Evolutionary conservation across 2,888 invertebrate genomes (phyloP).

Genomic region (Volucella inanis): DNA sequence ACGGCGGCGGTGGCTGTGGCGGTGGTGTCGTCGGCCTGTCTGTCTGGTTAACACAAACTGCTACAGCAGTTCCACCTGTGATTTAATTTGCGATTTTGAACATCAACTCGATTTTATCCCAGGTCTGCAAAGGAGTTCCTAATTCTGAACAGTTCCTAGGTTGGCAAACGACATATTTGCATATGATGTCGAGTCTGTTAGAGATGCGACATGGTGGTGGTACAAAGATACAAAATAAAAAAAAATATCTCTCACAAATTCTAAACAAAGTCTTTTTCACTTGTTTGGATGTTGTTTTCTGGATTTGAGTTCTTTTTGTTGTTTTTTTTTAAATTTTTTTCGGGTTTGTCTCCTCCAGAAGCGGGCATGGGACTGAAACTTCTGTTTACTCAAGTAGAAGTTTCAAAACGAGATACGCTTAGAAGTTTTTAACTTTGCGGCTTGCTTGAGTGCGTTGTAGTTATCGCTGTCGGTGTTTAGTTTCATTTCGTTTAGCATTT

Average conservation of each 20-base stretch:
- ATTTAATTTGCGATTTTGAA: constrained; percentile 73
- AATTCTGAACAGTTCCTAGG: too few species aligned
- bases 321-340: constrained; percentile 1
- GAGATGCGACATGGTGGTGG: constrained; percentile 15
- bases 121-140: background rate
- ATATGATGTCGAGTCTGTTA: constrained; percentile 43
- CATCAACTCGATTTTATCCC: constrained; percentile 65
- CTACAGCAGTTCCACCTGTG: constrained; percentile 59
- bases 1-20: constrained; percentile 4
- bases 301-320: background rate
- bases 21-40: constrained; percentile 50
- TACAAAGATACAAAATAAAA: constrained; percentile 6
- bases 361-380: too few species aligned
- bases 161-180: constrained; percentile 47
- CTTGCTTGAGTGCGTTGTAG: constrained; percentile 49
- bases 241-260: constrained; percentile 18
- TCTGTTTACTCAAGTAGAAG: constrained; percentile 36
- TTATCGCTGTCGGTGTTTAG: constrained; percentile 32
- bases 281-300: background rate
- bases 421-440: constrained; percentile 31
- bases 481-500: constrained; percentile 3
- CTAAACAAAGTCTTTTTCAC: constrained; percentile 45
- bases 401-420: constrained; percentile 30
- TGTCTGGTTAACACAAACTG: constrained; percentile 65
- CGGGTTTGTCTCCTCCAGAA: too few species aligned